phyloP scores from a whole-genome alignment of 2,888 invertebrate species.

The Dugesia japonica region DNA sequence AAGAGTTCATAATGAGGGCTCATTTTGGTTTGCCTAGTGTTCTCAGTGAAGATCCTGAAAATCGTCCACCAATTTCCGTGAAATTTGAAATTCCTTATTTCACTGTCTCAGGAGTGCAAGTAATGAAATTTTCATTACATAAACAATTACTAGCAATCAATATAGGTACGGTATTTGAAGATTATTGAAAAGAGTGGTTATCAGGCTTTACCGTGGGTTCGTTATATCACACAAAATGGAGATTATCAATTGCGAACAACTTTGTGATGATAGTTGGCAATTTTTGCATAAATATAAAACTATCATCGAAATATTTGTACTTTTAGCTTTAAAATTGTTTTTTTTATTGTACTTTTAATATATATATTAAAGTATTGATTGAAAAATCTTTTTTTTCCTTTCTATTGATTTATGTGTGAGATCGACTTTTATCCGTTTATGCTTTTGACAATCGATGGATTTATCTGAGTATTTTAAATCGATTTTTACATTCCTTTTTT shows the following conservation, averaged over 20 bases:
- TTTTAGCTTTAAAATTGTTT: background rate
- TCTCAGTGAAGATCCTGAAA: slow-evolving; percentile 77
- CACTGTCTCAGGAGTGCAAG: slow-evolving; percentile 93
- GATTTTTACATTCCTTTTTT: no score
- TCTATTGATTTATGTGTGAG: no score
- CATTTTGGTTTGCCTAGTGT: slow-evolving; percentile 93
- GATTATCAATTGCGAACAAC: slow-evolving; percentile 81
- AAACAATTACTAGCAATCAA: background rate
- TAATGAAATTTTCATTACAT: no score
- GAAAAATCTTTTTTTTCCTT: no score
- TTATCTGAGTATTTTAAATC: no score
- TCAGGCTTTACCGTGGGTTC: slow-evolving; percentile 91
- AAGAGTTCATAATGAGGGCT: slow-evolving; percentile 90
- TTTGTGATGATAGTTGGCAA: background rate
- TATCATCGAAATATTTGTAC: background rate
- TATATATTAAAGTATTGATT: no score
- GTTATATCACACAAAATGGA: slow-evolving; percentile 97
- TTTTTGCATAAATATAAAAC: background rate
- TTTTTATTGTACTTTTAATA: background rate
- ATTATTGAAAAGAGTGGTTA: slow-evolving; percentile 98
- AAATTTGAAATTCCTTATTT: slow-evolving; percentile 98
- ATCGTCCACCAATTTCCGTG: slow-evolving; percentile 89
- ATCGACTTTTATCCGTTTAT: no score
- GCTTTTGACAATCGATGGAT: no score
- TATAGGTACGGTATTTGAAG: slow-evolving; percentile 69